A percentile compares a stretch with the other conserved stretches of the same genome.
Conservation (phyloP, 2,888 invertebrate species). For the Apoda limacodes region DNA sequence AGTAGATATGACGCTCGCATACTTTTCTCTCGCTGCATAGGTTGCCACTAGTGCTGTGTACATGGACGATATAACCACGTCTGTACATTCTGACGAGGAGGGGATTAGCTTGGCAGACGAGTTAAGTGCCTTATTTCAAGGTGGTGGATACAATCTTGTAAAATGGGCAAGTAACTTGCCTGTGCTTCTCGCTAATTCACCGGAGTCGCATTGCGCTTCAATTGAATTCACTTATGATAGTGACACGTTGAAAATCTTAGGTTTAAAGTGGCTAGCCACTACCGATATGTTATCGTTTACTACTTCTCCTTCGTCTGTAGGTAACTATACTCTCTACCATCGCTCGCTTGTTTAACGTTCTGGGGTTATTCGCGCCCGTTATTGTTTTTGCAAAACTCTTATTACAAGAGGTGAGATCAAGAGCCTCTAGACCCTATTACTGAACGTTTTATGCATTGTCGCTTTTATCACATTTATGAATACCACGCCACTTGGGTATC, state of each 20-base stretch:
- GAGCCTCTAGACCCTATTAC: too few species aligned
- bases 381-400: too few species aligned
- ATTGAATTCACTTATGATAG: constrained; percentile 4
- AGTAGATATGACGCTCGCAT: too few species aligned
- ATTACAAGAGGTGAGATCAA: too few species aligned
- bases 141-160: constrained; percentile 2
- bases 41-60: neutral
- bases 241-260: neutral
- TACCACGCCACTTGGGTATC: too few species aligned
- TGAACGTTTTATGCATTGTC: too few species aligned
- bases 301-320: neutral
- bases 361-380: too few species aligned
- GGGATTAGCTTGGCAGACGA: neutral
- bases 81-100: neutral
- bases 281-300: neutral
- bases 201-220: constrained; percentile 1
- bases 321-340: constrained; percentile 2
- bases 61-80: neutral
- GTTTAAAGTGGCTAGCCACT: neutral
- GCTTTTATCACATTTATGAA: too few species aligned
- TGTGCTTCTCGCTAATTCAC: constrained; percentile 1
- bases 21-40: neutral
- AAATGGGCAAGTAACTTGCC: constrained; percentile 9
- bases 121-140: neutral
- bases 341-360: too few species aligned